These are phyloP conservation scores for Portevinia maculata DNA, from an alignment of 2,888 invertebrate genomes.

Conservation along the genomic window DNA sequence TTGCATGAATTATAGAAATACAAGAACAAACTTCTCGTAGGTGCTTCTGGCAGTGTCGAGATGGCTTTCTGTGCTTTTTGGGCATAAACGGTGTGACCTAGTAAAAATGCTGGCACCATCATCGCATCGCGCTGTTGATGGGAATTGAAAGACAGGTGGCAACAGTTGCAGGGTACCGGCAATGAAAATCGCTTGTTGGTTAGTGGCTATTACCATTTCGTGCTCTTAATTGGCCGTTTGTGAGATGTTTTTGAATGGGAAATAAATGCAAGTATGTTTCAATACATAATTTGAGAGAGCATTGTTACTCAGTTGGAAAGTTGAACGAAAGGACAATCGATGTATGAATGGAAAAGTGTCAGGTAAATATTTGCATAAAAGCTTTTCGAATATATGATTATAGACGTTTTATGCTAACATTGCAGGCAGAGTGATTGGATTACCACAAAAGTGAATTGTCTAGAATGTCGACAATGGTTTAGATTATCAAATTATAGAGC, in stretches of 20 bases:
- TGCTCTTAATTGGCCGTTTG: slow-evolving; percentile 65
- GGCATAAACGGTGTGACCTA: slow-evolving; percentile 68
- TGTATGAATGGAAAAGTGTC: slow-evolving; percentile 3
- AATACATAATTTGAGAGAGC: slow-evolving; percentile 31
- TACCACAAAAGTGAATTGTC: no score
- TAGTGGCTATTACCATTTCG: slow-evolving; percentile 42
- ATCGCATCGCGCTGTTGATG: slow-evolving; percentile 39
- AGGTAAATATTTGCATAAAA: not conserved
- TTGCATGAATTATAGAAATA: slow-evolving; percentile 68
- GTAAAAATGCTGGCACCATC: slow-evolving; percentile 55
- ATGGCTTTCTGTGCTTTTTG: slow-evolving; percentile 7
- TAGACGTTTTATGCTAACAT: not conserved
- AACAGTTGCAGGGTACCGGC: slow-evolving; percentile 15
- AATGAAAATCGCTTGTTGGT: slow-evolving; percentile 18
- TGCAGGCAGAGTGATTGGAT: no score
- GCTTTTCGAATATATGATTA: not conserved
- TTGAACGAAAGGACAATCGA: slow-evolving; percentile 7
- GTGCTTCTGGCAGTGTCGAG: slow-evolving; percentile 42
- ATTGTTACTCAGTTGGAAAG: slow-evolving; percentile 13
- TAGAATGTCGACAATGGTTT: no score
- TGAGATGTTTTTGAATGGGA: slow-evolving; percentile 30
- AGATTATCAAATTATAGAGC: no score
- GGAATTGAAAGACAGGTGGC: slow-evolving; percentile 64
- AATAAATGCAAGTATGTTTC: not conserved
- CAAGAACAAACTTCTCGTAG: slow-evolving; percentile 20